These are phyloP conservation scores for Cydia strobilella DNA, from an alignment of 1,140 invertebrate species.

Conservation along the genomic window DNA sequence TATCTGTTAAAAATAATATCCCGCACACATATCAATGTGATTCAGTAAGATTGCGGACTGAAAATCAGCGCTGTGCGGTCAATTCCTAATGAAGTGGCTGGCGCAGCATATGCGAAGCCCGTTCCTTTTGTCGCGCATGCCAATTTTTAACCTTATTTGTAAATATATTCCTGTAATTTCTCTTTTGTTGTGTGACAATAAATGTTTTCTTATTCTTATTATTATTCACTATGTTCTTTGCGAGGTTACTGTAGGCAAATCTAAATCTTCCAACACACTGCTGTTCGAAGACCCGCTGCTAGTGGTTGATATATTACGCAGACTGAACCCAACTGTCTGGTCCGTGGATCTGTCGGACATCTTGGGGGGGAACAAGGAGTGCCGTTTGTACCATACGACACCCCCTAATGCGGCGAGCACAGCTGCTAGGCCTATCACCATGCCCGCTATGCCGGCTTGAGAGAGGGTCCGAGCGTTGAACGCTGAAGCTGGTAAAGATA, in stretches of 20 bases:
- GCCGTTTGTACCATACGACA: conserved; percentile 49
- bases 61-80: no score
- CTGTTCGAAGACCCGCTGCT: no score
- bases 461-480: conserved; percentile 16
- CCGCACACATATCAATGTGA: no score
- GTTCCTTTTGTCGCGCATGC: no score
- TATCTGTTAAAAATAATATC: no score
- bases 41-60: no score
- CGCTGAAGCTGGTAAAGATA: background rate
- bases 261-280: background rate
- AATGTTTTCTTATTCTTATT: no score
- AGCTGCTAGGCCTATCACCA: conserved; percentile 46
- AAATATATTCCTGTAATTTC: no score
- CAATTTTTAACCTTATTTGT: no score
- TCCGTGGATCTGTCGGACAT: conserved; percentile 33
- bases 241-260: background rate
- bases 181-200: no score
- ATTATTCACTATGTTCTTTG: background rate
- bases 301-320: background rate
- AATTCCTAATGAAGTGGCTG: no score
- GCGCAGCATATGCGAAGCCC: no score
- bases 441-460: conserved; percentile 57
- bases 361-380: conserved; percentile 33
- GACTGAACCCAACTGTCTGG: background rate
- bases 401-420: conserved; percentile 46